These are phyloP conservation scores for Harmothoe impar DNA, from an alignment of 2,888 invertebrate species.

Conservation along the genomic window DNA sequence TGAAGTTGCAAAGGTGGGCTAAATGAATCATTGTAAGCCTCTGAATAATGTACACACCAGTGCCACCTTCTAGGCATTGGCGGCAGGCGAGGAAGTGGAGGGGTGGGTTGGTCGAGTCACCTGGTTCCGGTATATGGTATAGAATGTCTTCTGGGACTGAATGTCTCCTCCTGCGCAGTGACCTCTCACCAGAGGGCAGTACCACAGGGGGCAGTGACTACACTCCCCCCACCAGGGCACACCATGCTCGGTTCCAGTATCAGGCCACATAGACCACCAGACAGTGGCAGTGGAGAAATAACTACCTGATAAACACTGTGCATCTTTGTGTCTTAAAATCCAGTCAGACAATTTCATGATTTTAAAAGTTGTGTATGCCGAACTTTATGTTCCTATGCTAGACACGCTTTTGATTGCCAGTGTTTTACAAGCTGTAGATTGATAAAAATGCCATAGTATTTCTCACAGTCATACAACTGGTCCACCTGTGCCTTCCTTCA, in stretches of 20 bases:
- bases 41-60: too few species aligned
- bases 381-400: too few species aligned
- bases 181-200: background rate
- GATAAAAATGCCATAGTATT: too few species aligned
- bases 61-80: constrained; percentile 66
- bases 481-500: background rate
- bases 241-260: background rate
- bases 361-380: too few species aligned
- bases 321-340: too few species aligned
- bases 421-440: too few species aligned
- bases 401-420: too few species aligned
- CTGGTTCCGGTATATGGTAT: background rate
- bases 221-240: background rate
- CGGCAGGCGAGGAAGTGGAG: background rate
- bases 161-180: constrained; percentile 30
- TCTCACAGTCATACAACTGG: too few species aligned
- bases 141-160: constrained; percentile 63
- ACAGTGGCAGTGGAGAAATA: constrained; percentile 19
- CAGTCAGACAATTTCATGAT: too few species aligned
- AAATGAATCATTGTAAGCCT: too few species aligned
- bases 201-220: background rate
- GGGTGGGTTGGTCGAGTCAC: background rate
- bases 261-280: background rate
- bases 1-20: too few species aligned
- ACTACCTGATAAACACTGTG: constrained; percentile 1